These are phyloP conservation scores for Polia nebulosa DNA, from an alignment of 2,888 invertebrate genomes.

Conservation along the genomic window DNA sequence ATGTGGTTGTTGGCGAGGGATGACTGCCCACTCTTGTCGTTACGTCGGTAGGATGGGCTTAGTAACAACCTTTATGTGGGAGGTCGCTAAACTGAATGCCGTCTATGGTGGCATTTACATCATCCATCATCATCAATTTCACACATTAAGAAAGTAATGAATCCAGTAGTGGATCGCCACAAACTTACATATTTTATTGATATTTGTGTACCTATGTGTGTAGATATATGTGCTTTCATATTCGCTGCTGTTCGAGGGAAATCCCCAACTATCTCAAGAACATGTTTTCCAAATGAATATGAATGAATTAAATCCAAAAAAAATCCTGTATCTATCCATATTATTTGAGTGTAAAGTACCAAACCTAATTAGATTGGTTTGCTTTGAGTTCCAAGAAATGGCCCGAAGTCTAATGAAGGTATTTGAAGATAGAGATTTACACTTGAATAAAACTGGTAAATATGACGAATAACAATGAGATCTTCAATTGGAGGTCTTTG, in stretches of 20 bases:
- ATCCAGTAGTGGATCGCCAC: not conserved
- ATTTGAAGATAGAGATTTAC: constrained; percentile 26
- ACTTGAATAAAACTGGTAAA: constrained; percentile 23
- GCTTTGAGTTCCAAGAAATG: not conserved
- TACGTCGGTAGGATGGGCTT: not conserved
- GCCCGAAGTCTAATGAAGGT: not conserved
- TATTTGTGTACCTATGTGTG: not conserved
- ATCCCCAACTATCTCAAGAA: too few species aligned
- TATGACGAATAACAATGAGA: constrained; percentile 24
- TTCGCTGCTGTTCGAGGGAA: too few species aligned
- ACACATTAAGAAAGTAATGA: too few species aligned
- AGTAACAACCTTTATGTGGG: not conserved
- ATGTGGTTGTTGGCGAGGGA: constrained; percentile 9
- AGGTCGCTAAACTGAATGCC: not conserved
- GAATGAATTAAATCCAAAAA: not conserved
- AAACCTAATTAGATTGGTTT: constrained; percentile 24
- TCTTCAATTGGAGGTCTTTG: not conserved
- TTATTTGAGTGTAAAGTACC: constrained; percentile 17
- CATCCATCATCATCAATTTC: constrained; percentile 14
- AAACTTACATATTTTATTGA: too few species aligned
- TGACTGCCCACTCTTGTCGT: not conserved
- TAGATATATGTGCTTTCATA: not conserved
- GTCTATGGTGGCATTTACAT: not conserved
- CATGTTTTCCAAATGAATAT: too few species aligned
- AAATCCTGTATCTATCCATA: too few species aligned